phyloP scores from a whole-genome alignment of 37 sponge, comb jelly and placozoan genomes.

The Cliona cf. orientalis region DNA sequence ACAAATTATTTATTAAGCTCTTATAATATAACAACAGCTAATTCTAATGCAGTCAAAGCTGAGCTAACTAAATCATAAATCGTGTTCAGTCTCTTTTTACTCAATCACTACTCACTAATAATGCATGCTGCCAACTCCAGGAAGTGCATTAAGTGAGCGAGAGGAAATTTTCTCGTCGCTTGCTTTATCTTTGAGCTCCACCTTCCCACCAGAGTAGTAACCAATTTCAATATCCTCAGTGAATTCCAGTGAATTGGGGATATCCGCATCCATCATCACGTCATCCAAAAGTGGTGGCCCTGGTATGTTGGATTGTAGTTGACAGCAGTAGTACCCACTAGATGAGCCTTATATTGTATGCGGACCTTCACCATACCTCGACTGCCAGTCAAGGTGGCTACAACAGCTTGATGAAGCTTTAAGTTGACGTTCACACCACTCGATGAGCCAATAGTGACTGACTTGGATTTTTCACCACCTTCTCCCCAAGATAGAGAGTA shows the following conservation, averaged over 20 bases:
- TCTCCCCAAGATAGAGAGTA: constrained; percentile 1
- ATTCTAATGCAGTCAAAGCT: too few relatives aligned
- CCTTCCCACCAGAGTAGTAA: constrained; percentile 19
- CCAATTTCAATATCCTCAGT: constrained; percentile 14
- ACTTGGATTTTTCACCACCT: constrained; percentile 12
- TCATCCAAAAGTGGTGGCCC: constrained; percentile 18
- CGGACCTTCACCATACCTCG: constrained; percentile 24
- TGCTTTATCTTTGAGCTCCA: background rate
- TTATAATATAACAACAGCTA: too few relatives aligned
- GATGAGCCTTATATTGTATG: constrained; percentile 14
- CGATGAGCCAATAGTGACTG: background rate
- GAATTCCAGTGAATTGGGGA: constrained; percentile 10
- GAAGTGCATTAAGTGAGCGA: too few relatives aligned
- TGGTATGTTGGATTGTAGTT: constrained; percentile 36
- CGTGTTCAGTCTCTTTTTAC: too few relatives aligned
- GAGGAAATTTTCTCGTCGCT: background rate
- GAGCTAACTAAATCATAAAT: too few relatives aligned
- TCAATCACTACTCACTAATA: too few relatives aligned
- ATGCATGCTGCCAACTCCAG: too few relatives aligned
- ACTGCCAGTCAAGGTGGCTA: constrained; percentile 6
- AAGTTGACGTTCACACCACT: background rate
- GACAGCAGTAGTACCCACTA: constrained; percentile 12
- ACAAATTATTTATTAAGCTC: too few relatives aligned
- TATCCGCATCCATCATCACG: constrained; percentile 13
- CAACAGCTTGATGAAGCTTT: constrained; percentile 16